These are phyloP conservation scores for Erannis defoliaria DNA, from an alignment of 2,888 invertebrate species.

Conservation along the genomic window DNA sequence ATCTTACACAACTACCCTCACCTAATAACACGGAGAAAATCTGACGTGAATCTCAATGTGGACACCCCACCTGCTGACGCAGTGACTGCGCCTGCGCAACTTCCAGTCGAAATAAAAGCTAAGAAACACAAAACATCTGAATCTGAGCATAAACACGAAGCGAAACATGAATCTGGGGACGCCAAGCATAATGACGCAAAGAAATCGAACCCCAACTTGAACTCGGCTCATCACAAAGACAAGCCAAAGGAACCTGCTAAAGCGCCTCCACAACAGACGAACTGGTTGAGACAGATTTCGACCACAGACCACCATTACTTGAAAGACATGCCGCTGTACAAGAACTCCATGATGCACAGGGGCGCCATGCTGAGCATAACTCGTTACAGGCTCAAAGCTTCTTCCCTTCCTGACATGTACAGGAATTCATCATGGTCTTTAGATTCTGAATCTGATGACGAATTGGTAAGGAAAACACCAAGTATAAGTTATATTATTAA, in stretches of 20 bases:
- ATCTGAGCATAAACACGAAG: constrained; percentile 37
- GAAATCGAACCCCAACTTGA: constrained; percentile 43
- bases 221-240: constrained; percentile 38
- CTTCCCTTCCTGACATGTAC: constrained; percentile 96
- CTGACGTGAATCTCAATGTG: constrained; percentile 84
- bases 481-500: too few relatives aligned
- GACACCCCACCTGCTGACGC: constrained; percentile 50
- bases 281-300: constrained; percentile 81
- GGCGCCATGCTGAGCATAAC: constrained; percentile 94
- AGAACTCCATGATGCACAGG: constrained; percentile 93
- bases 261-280: constrained; percentile 46
- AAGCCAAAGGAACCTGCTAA: constrained; percentile 39
- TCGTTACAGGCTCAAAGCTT: constrained; percentile 92
- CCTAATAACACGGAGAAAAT: constrained; percentile 86
- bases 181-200: constrained; percentile 32
- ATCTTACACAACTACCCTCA: constrained; percentile 91
- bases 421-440: constrained; percentile 93
- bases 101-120: constrained; percentile 61
- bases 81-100: constrained; percentile 64
- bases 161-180: constrained; percentile 37
- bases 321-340: constrained; percentile 89
- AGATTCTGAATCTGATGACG: constrained; percentile 85
- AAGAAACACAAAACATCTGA: constrained; percentile 54
- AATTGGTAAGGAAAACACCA: constrained; percentile 86
- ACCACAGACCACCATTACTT: constrained; percentile 88